Evolutionary conservation across 2,888 invertebrate species (phyloP).

Genomic region (Opisthograptis luteolata): DNA sequence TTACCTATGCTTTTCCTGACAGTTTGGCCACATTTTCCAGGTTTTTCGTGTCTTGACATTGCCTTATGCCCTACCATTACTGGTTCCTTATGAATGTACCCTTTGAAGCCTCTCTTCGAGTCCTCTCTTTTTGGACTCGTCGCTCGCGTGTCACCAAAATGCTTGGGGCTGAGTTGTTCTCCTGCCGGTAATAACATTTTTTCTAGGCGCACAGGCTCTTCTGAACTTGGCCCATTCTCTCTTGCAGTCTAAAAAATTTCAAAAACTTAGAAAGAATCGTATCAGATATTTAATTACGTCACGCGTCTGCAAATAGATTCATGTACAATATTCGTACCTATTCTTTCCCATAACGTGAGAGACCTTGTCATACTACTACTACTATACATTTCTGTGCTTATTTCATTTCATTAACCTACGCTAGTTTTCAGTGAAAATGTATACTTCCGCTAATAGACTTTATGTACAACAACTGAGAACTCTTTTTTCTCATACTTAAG

Average conservation of each 20-base stretch:
- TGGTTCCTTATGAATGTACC: slow-evolving; percentile 14
- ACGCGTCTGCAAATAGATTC: too few species aligned
- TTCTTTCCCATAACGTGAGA: too few species aligned
- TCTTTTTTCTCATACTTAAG: too few species aligned
- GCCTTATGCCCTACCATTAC: slow-evolving; percentile 1
- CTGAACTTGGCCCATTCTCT: slow-evolving; percentile 37
- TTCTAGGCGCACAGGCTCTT: slow-evolving; percentile 32
- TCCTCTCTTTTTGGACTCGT: slow-evolving; percentile 25
- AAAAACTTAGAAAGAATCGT: too few species aligned
- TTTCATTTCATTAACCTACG: too few species aligned
- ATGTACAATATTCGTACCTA: too few species aligned
- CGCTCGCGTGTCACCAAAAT: slow-evolving; percentile 33
- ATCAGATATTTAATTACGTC: too few species aligned
- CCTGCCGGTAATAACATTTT: slow-evolving; percentile 32
- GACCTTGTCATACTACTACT: too few species aligned
- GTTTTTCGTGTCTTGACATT: slow-evolving; percentile 16
- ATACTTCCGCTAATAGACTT: too few species aligned
- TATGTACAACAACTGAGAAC: too few species aligned
- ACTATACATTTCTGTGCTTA: too few species aligned
- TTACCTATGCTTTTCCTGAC: slow-evolving; percentile 56
- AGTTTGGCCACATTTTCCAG: slow-evolving; percentile 11
- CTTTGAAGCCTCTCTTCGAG: slow-evolving; percentile 15
- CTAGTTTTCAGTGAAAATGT: too few species aligned
- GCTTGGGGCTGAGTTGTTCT: slow-evolving; percentile 29
- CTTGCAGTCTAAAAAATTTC: slow-evolving; percentile 35